Evolutionary conservation across 2,888 invertebrate genomes (phyloP).

Genomic region (Dasysyrphus albostriatus): DNA sequence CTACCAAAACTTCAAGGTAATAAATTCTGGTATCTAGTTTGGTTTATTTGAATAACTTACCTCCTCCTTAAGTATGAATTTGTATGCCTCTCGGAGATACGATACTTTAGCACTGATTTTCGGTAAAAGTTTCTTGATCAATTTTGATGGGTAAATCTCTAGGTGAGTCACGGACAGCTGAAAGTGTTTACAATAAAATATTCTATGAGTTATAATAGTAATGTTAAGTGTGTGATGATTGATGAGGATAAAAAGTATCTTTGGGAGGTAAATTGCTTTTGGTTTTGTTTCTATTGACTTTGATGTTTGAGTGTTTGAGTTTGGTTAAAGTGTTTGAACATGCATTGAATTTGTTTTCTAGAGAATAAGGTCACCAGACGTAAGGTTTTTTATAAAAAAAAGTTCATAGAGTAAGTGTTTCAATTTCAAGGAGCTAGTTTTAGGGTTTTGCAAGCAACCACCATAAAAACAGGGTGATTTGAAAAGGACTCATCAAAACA

Average conservation of each 20-base stretch:
- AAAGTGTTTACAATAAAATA: conserved; percentile 51
- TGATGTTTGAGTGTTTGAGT: conserved; percentile 3
- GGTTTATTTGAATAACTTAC: conserved; percentile 77
- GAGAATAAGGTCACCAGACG: too few species aligned
- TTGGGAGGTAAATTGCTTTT: not conserved
- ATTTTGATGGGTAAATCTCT: conserved; percentile 82
- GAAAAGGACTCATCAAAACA: too few species aligned
- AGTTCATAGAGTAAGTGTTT: too few species aligned
- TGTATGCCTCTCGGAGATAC: conserved; percentile 80
- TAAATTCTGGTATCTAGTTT: not conserved
- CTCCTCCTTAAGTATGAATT: conserved; percentile 82
- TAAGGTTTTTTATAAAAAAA: too few species aligned
- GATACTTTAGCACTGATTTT: conserved; percentile 79
- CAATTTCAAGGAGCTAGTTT: too few species aligned
- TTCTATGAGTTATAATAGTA: not conserved
- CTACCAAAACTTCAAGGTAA: conserved; percentile 27
- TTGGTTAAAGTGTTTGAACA: not conserved
- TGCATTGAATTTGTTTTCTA: conserved; percentile 2
- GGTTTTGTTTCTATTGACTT: not conserved
- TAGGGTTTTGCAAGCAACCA: too few species aligned
- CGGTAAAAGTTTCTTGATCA: conserved; percentile 81
- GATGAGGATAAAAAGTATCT: conserved; percentile 7
- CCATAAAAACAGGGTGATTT: too few species aligned
- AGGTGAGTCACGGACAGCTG: conserved; percentile 81
- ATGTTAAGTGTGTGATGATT: conserved; percentile 26